Evolutionary conservation across 1,140 invertebrate genomes (phyloP).

Genomic region (Venustaconcha ellipsiformis): DNA sequence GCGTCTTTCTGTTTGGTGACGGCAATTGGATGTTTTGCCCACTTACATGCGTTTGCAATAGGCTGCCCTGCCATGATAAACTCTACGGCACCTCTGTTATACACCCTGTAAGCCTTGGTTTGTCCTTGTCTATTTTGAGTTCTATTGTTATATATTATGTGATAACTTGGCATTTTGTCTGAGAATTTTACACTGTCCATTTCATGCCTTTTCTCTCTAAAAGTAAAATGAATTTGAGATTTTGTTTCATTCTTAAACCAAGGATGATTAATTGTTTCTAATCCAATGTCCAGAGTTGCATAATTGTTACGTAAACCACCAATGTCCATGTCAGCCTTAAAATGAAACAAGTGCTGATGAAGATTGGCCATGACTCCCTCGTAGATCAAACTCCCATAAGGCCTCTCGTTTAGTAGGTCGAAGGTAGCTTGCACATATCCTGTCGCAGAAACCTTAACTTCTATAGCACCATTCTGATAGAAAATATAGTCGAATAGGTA

Average conservation of each 20-base stretch:
- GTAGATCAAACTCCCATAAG: conserved; percentile 43
- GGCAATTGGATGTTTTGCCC: conserved; percentile 56
- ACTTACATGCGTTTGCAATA: conserved; percentile 40
- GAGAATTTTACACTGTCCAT: conserved; percentile 18
- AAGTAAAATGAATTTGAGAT: conserved; percentile 42
- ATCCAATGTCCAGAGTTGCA: conserved; percentile 42
- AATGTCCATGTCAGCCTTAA: conserved; percentile 60
- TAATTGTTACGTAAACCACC: conserved; percentile 46
- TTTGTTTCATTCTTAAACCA: conserved; percentile 36
- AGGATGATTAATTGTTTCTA: conserved; percentile 33
- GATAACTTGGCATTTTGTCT: conserved; percentile 29
- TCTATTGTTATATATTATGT: conserved; percentile 44
- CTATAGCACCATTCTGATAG: conserved; percentile 60
- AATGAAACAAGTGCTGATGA: conserved; percentile 61
- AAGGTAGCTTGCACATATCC: conserved; percentile 56
- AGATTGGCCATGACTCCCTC: conserved; percentile 49
- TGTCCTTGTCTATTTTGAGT: conserved; percentile 40
- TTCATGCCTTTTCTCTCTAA: conserved; percentile 34
- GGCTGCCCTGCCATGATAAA: conserved; percentile 41
- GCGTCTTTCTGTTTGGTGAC: conserved; percentile 60
- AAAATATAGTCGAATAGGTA: conserved; percentile 65
- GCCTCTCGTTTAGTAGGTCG: conserved; percentile 29
- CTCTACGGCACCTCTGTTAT: conserved; percentile 42
- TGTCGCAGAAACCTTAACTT: conserved; percentile 49
- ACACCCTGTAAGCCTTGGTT: conserved; percentile 50